Conservation (phyloP, 2,797 vertebrate species). For the Labroides dimidiatus region DNA sequence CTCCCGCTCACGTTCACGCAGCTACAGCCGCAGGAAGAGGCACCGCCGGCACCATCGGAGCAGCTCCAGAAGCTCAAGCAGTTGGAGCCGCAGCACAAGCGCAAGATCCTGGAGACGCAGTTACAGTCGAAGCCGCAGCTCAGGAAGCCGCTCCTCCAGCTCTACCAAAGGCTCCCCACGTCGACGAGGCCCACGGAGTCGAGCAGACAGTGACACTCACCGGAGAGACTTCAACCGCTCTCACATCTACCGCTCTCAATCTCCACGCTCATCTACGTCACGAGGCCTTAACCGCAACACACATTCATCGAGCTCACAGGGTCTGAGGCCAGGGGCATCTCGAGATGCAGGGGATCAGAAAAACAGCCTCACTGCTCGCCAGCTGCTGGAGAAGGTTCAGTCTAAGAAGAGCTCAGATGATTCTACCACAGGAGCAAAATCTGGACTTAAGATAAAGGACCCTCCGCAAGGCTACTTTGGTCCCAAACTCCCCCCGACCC, state of each 20-base stretch:
- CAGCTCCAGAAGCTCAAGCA: conserved; percentile 86
- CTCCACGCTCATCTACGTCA: conserved; percentile 88
- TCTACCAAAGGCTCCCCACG: conserved; percentile 84
- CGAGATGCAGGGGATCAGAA: conserved; percentile 87
- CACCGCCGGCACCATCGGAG: conserved; percentile 85
- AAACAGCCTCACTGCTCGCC: conserved; percentile 92
- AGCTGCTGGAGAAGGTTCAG: conserved; percentile 94
- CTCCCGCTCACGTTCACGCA: conserved; percentile 92
- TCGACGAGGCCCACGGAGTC: conserved; percentile 79
- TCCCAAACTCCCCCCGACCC: conserved; percentile 93
- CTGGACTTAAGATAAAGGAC: conserved; percentile 94
- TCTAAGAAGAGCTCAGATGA: conserved; percentile 88
- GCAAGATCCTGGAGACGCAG: conserved; percentile 93
- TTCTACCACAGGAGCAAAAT: conserved; percentile 81
- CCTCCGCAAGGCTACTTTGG: conserved; percentile 98
- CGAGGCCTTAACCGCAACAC: conserved; percentile 77
- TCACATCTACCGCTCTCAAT: conserved; percentile 95
- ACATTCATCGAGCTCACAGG: conserved; percentile 68
- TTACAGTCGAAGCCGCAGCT: conserved; percentile 93
- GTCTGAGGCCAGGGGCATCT: conserved; percentile 70
- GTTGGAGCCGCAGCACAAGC: conserved; percentile 92
- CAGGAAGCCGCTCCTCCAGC: conserved; percentile 90
- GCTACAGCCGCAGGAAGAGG: conserved; percentile 87
- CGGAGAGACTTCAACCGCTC: conserved; percentile 94
- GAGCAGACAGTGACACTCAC: conserved; percentile 86